A percentile compares a stretch with the other conserved stretches of the same genome.
Evolutionary conservation across 2,113 vertebrate species (phyloP).

Genomic region (Corythaixoides concolor): DNA sequence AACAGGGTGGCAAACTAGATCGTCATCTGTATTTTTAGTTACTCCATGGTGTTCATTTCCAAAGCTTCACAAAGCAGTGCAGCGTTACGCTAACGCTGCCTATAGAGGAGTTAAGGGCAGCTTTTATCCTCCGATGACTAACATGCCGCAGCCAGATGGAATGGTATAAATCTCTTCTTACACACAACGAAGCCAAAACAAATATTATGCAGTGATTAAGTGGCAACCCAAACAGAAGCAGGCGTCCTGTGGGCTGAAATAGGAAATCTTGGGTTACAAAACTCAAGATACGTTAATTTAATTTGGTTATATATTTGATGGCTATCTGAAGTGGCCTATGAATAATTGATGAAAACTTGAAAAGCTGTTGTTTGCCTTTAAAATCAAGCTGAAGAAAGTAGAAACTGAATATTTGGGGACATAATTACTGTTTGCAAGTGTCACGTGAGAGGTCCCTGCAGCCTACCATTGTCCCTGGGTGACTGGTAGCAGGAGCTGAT

Average conservation of each 20-base stretch:
- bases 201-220: background rate
- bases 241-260: background rate
- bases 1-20: rapidly evolving
- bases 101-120: background rate
- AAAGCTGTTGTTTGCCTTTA: background rate
- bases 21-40: background rate
- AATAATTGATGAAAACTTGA: background rate
- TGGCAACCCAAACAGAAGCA: constrained; percentile 14
- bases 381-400: background rate
- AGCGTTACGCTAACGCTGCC: background rate
- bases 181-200: constrained; percentile 1
- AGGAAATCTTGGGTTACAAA: background rate
- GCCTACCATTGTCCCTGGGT: background rate
- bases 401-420: background rate
- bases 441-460: background rate
- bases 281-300: background rate
- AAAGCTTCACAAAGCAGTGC: background rate
- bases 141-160: background rate
- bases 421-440: background rate
- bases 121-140: background rate
- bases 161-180: constrained; percentile 4
- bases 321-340: background rate
- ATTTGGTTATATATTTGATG: background rate
- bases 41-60: background rate
- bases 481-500: background rate